Evolutionary conservation across 2,888 invertebrate species (phyloP).

Genomic region (Lasioglossum malachurum): DNA sequence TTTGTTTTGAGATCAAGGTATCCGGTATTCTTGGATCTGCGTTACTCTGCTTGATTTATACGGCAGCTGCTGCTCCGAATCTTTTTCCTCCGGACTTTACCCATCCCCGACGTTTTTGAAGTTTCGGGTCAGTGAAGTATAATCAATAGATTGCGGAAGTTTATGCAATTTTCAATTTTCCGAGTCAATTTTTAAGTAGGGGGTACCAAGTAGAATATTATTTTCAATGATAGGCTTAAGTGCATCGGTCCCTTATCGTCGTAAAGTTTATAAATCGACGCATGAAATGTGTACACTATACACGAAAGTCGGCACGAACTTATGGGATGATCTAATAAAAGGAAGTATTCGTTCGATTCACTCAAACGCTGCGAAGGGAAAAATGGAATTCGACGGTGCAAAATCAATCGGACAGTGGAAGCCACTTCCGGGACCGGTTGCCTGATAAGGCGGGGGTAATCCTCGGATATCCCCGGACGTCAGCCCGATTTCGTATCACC

Average conservation of each 20-base stretch:
- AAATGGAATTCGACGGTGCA: not conserved
- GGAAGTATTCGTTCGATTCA: not conserved
- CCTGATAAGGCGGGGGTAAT: constrained; percentile 1
- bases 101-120: too few species aligned
- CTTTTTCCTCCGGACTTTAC: not conserved
- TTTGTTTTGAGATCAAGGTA: not conserved
- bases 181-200: too few species aligned
- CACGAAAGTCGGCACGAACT: too few species aligned
- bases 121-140: too few species aligned
- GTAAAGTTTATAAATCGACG: too few species aligned
- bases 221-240: too few species aligned
- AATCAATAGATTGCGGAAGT: too few species aligned
- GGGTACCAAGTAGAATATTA: too few species aligned
- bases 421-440: constrained; percentile 1
- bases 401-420: constrained; percentile 6
- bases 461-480: constrained; percentile 4
- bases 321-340: not conserved
- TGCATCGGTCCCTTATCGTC: too few species aligned
- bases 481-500: not conserved
- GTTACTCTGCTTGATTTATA: not conserved
- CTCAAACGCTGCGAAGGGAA: not conserved
- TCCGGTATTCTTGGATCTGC: not conserved
- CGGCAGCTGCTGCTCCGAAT: not conserved
- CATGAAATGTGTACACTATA: too few species aligned
- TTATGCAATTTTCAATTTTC: too few species aligned